Percentiles rank a stretch among this genome's conserved stretches.
phyloP scores from a whole-genome alignment of 1,140 invertebrate species.

The Anastrepha ludens region DNA sequence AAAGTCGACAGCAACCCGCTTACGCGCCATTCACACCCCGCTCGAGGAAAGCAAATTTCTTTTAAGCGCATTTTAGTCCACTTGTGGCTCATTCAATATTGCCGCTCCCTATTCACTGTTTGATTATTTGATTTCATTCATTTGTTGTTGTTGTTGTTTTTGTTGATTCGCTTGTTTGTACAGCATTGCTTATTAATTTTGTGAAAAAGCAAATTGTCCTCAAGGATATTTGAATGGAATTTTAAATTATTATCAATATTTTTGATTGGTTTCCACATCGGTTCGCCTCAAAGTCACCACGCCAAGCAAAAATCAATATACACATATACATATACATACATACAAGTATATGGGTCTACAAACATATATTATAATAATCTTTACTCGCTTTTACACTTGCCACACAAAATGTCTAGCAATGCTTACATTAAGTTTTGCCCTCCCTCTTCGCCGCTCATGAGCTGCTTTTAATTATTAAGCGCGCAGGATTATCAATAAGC shows the following conservation, averaged over 20 bases:
- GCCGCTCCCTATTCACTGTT: not conserved
- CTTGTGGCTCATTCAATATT: not conserved
- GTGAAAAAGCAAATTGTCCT: conserved; percentile 21
- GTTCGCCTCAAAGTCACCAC: not conserved
- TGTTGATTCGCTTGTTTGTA: not conserved
- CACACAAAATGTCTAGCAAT: not conserved
- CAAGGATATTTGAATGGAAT: conserved; percentile 31
- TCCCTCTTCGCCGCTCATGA: not conserved
- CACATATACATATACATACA: not conserved
- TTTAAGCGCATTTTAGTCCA: not conserved
- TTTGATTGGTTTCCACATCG: conserved; percentile 26
- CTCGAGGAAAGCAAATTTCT: not conserved
- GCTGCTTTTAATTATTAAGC: conserved; percentile 28
- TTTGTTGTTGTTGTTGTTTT: not conserved
- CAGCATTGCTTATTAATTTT: conserved; percentile 26
- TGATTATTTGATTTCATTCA: not conserved
- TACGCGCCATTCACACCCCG: not conserved
- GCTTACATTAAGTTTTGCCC: not conserved
- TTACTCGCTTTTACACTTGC: not conserved
- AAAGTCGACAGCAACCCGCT: not conserved
- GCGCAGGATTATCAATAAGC: conserved; percentile 42
- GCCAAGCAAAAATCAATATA: not conserved
- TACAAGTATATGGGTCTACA: too few species aligned
- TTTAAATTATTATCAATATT: conserved; percentile 53
- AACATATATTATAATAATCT: too few species aligned